Evolutionary conservation across 1,140 invertebrate genomes (phyloP), one percentile per base, ranked within the genome.

Genomic region (Caenorhabditis elegans): DNA sequence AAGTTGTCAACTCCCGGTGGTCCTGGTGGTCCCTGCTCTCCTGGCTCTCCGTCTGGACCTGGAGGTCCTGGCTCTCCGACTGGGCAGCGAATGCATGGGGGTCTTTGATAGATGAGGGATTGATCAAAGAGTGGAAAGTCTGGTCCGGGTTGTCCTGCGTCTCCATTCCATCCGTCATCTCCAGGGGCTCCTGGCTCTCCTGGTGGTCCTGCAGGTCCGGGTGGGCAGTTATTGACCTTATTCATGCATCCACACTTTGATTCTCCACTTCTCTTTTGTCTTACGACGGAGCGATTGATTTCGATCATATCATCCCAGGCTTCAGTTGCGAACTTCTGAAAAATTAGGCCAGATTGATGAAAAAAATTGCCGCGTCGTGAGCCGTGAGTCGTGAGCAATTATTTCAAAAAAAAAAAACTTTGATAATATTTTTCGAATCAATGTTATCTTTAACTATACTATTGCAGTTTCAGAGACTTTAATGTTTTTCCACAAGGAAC

Each of bases 181-280:
- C 60, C 60, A 24, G 60, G 60, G 10, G 60, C 60, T 70, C 60
- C 60, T 43, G 60, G 34, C 43, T 70, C 60, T 70, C 60, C 60
- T 17, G 60, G 60, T 0, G 60, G 60, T 39, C 60, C 60, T 8
- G 22, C 43, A 10, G 60, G 60, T 22, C 60, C 60, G 10, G 60
- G 34, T 34, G 60, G 60, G 13, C 60, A 70, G 19, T 70, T 70
- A 22, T 70, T 70, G 5, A 70, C 60, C 28, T 70, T 70, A 22
- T 39, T 70, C 60, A 70, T 70, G 22, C 60, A 70, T 43, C 60
- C 60, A 39, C 60, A 70, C 43, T 70, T 70, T 22, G 60, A 70
- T 70, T 70, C 60, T 11, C 60, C 60, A 70, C 60, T 70, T 70
- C 60, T 70, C n/a, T 70, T 70, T 19, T 70, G 60, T 70, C 60